phyloP scores from a whole-genome alignment of 2,113 vertebrate genomes.

The Rhagologus leucostigma region DNA sequence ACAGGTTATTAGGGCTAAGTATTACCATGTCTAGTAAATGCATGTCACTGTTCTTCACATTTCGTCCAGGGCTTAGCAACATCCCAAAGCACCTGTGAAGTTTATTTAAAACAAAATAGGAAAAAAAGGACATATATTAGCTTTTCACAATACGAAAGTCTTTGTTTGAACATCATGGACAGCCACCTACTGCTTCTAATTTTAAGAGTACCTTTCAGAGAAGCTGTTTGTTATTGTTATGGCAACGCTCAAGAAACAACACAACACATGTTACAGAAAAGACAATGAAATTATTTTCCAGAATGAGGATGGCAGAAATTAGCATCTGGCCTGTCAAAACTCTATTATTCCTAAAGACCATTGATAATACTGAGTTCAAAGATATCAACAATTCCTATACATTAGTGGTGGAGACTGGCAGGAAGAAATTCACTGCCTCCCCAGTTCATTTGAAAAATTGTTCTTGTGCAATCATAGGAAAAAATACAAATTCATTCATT shows the following conservation, averaged over 20 bases:
- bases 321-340: not conserved
- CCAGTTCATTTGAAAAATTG: not conserved
- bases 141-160: not conserved
- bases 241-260: not conserved
- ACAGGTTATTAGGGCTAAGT: not conserved
- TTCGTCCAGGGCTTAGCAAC: conserved; percentile 94
- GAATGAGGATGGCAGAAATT: not conserved
- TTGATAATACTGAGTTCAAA: not conserved
- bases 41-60: conserved; percentile 97
- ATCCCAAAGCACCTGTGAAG: conserved; percentile 93
- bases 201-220: conserved; percentile 1
- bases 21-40: conserved; percentile 97
- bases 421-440: not conserved
- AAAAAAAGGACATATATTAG: not conserved
- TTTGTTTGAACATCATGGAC: conserved; percentile 19
- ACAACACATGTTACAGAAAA: not conserved
- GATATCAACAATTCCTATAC: not conserved
- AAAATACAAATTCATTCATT: not conserved
- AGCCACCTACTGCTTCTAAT: conserved; percentile 46
- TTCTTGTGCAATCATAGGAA: not conserved
- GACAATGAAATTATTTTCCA: not conserved
- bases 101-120: not conserved
- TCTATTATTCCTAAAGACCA: not conserved
- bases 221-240: not conserved
- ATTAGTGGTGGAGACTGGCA: not conserved